phyloP scores from a whole-genome alignment of 1,140 invertebrate species.

The Gerris buenoi region DNA sequence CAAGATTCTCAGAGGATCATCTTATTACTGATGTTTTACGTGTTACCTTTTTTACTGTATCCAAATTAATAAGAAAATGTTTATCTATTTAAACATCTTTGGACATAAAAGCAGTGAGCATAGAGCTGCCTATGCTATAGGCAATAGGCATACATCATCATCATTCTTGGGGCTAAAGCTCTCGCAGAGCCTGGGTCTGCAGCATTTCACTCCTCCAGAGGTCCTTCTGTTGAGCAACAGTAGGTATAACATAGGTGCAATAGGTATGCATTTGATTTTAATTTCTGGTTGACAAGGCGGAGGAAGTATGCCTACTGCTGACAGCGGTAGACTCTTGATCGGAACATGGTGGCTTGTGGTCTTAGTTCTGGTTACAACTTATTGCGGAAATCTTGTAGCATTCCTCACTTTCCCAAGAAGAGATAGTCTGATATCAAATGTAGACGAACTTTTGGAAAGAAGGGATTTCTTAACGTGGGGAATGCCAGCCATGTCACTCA shows the following conservation, averaged over 20 bases:
- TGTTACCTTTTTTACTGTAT: no score
- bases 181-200: no score
- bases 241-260: neutral
- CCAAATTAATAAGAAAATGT: no score
- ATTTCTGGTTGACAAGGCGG: constrained; percentile 34
- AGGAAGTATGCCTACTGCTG: constrained; percentile 62
- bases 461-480: constrained; percentile 51
- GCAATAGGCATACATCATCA: neutral
- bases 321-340: constrained; percentile 74
- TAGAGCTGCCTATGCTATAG: neutral
- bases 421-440: constrained; percentile 53
- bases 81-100: no score
- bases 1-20: no score
- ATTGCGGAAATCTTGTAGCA: constrained; percentile 82
- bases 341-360: constrained; percentile 88
- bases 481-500: constrained; percentile 49
- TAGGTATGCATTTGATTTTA: neutral
- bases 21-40: no score
- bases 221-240: neutral
- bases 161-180: neutral
- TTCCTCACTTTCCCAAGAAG: constrained; percentile 84
- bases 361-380: constrained; percentile 76
- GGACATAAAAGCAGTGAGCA: neutral
- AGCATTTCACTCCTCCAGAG: no score
- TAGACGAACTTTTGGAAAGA: constrained; percentile 50